Base-by-base conservation (phyloP, 2,888 invertebrate species). In the Cheilosia vulpina region DNA sequence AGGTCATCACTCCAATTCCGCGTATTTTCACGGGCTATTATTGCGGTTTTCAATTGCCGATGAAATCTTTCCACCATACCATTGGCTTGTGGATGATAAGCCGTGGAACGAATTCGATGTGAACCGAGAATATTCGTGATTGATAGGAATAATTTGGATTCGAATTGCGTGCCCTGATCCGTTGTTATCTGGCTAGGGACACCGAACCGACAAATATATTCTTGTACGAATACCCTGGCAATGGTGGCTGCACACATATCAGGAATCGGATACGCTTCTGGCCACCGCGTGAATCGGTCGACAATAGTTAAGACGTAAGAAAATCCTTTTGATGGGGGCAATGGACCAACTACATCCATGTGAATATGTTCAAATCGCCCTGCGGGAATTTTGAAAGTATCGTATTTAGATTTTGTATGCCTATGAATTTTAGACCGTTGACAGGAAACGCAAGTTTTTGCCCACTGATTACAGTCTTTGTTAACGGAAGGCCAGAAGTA, bases 401-500 rank as follows among this genome's bases (percentile, higher is more conserved):
- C 50, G 13, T 55, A 31, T 52, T 60, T 41, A 4, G 58, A 41
- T 34, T 68, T 68, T 41, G 50, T 69, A 45, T 69, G 57, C 11
- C 73, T 58, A 5, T 68, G 75, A 11, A 73, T 15, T 31, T 80
- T 80, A 2, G 80, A 72, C 1, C 55, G 21, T 41, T 80, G 80
- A 41, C 73, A 80, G 13, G 73, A 52, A 6, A 68, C 6, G 38
- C 80, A 80, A 3, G 41, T 19, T 7, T 75, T 80, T 31, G 73
- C 53, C 80, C 72, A 80, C 1, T 19, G 4, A 17, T 53, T 58
- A 21, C 73, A 73, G 24, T 81, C 47, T 43, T 68, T 73, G 13
- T 73, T 65, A 15, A 73, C 57, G 1, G 58, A 43, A 0, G 76
- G 82, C 76, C 76, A 76, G 52, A 82, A 77, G 50, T 82, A 77